These are phyloP conservation scores for Anoplolepis gracilipes DNA, from an alignment of 1,140 invertebrate species.

Conservation along the genomic window DNA sequence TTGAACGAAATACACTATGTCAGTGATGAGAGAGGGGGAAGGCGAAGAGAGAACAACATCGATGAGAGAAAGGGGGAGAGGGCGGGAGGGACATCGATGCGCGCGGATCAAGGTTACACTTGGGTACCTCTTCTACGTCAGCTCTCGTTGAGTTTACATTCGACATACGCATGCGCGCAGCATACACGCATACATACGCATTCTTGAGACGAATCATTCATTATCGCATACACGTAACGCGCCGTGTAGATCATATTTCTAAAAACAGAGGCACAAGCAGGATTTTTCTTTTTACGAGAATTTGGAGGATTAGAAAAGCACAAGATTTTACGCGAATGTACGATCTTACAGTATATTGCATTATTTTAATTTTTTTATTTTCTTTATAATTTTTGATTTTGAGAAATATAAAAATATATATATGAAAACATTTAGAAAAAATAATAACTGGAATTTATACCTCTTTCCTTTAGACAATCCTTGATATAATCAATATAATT, in stretches of 20 bases:
- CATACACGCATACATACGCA: slow-evolving; percentile 56
- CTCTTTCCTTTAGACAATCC: neutral
- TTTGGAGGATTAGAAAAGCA: neutral
- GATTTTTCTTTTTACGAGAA: neutral
- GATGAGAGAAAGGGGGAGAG: slow-evolving; percentile 56
- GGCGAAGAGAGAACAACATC: slow-evolving; percentile 1
- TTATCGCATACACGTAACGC: slow-evolving; percentile 46
- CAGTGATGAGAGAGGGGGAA: neutral
- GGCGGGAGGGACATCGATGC: slow-evolving; percentile 71
- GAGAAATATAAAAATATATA: no score
- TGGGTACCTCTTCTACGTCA: slow-evolving; percentile 73
- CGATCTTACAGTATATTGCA: neutral
- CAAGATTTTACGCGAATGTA: neutral
- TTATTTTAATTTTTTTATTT: neutral
- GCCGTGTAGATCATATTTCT: neutral
- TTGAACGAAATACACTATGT: slow-evolving; percentile 19
- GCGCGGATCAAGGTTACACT: slow-evolving; percentile 82
- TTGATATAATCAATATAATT: neutral
- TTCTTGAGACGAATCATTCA: slow-evolving; percentile 68
- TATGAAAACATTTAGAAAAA: no score
- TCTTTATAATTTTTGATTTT: no score
- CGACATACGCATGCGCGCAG: slow-evolving; percentile 26
- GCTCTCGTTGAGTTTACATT: slow-evolving; percentile 66
- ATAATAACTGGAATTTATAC: no score
- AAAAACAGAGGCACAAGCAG: neutral